Evolutionary conservation across 2,113 vertebrate species (phyloP).

Genomic region (Tichodroma muraria): DNA sequence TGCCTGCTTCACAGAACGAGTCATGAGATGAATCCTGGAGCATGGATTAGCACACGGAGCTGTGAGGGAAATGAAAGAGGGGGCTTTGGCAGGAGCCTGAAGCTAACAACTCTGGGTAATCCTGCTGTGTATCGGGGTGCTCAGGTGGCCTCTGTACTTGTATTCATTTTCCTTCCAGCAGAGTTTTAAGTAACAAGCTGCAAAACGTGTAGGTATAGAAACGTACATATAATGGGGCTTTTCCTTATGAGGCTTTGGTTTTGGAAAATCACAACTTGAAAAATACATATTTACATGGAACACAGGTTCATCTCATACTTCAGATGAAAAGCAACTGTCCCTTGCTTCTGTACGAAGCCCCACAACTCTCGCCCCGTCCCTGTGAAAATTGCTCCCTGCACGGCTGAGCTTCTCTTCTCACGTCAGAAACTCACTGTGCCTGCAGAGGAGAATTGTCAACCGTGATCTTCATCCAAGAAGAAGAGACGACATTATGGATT

Average conservation of each 20-base stretch:
- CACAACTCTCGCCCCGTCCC: background rate
- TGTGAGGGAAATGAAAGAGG: background rate
- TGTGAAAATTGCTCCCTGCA: background rate
- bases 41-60: background rate
- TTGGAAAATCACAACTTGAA: background rate
- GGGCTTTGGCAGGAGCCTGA: background rate
- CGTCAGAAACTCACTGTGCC: background rate
- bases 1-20: background rate
- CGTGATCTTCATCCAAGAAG: background rate
- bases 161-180: background rate
- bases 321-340: background rate
- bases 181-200: background rate
- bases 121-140: background rate
- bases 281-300: background rate
- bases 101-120: background rate
- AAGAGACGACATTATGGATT: background rate
- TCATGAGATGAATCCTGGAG: background rate
- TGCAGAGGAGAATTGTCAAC: background rate
- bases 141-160: background rate
- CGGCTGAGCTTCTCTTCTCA: background rate
- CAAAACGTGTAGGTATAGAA: background rate
- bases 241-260: background rate
- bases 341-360: background rate
- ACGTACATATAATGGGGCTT: fast-evolving
- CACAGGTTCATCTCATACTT: background rate